Evolutionary conservation across 2,797 vertebrate species (phyloP).

Genomic region (Siniperca obscura): DNA sequence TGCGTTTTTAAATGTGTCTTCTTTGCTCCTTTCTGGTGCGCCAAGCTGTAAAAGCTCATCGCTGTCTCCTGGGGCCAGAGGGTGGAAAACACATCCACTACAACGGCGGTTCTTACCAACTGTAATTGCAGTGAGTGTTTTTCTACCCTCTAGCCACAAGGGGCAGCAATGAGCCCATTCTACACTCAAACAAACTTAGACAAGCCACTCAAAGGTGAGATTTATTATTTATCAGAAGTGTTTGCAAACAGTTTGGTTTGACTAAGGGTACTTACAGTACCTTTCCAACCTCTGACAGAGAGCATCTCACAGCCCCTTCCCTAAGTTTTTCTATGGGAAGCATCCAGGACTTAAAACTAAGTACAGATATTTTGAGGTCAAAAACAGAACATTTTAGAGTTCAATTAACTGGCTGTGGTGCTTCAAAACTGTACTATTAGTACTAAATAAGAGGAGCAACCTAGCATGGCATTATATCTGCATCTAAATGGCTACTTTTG

Average conservation of each 20-base stretch:
- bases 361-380: background rate
- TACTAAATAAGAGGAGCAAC: background rate
- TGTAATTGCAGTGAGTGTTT: too few species aligned
- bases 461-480: too few species aligned
- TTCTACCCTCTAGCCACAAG: background rate
- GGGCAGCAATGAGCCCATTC: background rate
- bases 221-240: too few species aligned
- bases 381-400: background rate
- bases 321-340: background rate
- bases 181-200: background rate
- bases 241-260: background rate
- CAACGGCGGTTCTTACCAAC: too few species aligned
- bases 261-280: background rate
- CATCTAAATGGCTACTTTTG: background rate
- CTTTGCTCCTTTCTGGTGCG: too few species aligned
- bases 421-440: background rate
- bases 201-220: background rate
- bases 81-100: too few species aligned
- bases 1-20: background rate
- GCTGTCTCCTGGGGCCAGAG: too few species aligned
- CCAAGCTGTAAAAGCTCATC: too few species aligned
- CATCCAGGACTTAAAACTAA: background rate
- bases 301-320: background rate
- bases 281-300: background rate
- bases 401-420: background rate